Evolutionary conservation across 30 jellyfish, hydroid and myxozoan species (phyloP), one percentile per base, ranked within the genome.

Genomic region (Aurelia sp.): DNA sequence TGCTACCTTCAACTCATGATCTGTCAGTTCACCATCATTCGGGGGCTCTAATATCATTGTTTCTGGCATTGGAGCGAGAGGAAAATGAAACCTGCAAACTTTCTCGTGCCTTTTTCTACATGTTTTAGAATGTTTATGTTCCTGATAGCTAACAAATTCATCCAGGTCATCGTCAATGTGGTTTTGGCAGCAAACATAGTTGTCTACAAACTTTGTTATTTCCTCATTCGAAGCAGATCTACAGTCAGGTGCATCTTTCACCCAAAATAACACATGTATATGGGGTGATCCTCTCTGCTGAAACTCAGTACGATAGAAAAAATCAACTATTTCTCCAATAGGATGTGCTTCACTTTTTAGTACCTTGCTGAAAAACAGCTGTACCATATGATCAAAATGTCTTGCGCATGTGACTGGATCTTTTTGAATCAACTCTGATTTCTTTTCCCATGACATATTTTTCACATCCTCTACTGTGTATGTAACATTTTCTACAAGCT

Each of bases 81-180:
- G 89, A 59, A 71, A 85, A 60, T 74, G 38, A 61, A 72, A 72
- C 20, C 95, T 72, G 67, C 95, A 85, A 38, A 21, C 41, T 15
- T 85, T 73, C 7, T 85, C 19, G 30, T 35, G 15, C 48, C 41
- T 57, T n/a, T 59, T 85, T 85, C 64, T 59, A 41, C 95, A 85
- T n/a, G 95, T 55, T 63, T 85, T 85, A 9, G 95, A 35, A 74
- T 85, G 95, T 4, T 85, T 83, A 59, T 85, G 95, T 44, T 19
- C 52, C 62, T 86, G 95, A 17, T 16, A 51, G 31, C 35, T 40
- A 13, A 74, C 40, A 52, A 84, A 44, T 31, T 81, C 93, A 19
- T 15, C 20, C 5, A 52, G 47, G 2, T 50, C 77, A 74, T 27
- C 55, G 3, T 48, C 53, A 13, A 11, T 4, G 53, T 18, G 51